Percentiles rank a stretch among this genome's conserved stretches.
Conservation (phyloP, 2,113 vertebrate species). For the Chlorocebus sabaeus region DNA sequence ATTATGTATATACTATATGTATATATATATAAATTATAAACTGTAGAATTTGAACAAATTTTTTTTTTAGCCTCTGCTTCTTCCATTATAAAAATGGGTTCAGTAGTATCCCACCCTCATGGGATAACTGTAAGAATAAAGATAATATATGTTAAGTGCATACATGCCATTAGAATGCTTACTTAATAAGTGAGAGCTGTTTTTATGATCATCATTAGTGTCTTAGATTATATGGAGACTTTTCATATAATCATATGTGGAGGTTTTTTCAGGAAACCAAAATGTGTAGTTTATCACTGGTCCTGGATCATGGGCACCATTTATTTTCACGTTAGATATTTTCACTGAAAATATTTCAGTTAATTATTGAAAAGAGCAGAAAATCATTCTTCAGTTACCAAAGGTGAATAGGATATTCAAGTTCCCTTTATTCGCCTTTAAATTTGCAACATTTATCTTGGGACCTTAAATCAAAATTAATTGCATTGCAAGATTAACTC, state of each 20-base stretch:
- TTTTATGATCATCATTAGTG: neutral
- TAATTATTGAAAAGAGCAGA: neutral
- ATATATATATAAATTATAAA: neutral
- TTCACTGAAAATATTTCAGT: neutral
- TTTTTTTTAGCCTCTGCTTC: neutral
- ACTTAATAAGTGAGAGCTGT: neutral
- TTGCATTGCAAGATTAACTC: neutral
- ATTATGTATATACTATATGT: neutral
- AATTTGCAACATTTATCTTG: neutral
- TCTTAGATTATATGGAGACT: neutral
- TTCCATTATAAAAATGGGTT: neutral
- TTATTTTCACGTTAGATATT: neutral
- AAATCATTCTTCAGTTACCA: neutral
- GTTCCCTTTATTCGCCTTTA: neutral
- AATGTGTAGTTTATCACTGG: neutral
- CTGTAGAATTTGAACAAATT: neutral
- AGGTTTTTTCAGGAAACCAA: neutral
- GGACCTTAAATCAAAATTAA: constrained; percentile 10
- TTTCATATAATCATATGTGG: neutral
- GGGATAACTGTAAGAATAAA: neutral
- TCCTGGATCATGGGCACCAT: neutral
- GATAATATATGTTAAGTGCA: neutral
- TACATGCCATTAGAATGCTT: neutral
- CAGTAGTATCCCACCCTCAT: neutral
- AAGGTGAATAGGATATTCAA: neutral